Evolutionary conservation across 2,797 vertebrate genomes (phyloP).

Genomic region (Kryptolebias ocellatus): DNA sequence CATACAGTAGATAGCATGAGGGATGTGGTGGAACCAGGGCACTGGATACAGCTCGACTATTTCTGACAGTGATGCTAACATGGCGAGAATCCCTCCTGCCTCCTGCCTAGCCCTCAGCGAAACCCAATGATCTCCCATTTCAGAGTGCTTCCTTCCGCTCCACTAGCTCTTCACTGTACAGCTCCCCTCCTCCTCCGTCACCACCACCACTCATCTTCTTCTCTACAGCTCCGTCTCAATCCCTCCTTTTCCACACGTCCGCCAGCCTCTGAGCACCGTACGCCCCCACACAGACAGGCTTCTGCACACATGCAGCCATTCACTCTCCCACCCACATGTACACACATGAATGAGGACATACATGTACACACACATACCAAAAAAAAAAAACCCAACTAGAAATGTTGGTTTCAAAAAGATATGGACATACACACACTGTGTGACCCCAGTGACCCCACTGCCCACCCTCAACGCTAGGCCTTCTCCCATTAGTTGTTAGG

Average conservation of each 20-base stretch:
- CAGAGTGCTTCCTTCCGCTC: conserved; percentile 80
- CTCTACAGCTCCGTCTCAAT: conserved; percentile 60
- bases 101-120: conserved; percentile 76
- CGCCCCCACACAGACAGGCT: conserved; percentile 73
- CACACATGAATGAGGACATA: conserved; percentile 4
- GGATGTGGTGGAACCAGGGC: conserved; percentile 55
- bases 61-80: conserved; percentile 81
- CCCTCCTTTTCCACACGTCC: conserved; percentile 71
- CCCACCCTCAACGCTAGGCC: conserved; percentile 4
- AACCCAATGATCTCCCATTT: conserved; percentile 81
- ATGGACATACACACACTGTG: conserved; percentile 6
- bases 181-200: conserved; percentile 62
- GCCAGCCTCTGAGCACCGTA: conserved; percentile 72
- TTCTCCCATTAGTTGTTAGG: not conserved
- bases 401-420: conserved; percentile 44
- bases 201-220: conserved; percentile 60
- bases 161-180: conserved; percentile 77
- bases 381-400: conserved; percentile 38
- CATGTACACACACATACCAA: conserved; percentile 27
- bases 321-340: conserved; percentile 45
- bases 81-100: conserved; percentile 80
- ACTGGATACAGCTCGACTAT: conserved; percentile 62
- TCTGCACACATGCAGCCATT: conserved; percentile 64
- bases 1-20: conserved; percentile 55
- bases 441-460: conserved; percentile 48